Evolutionary conservation across 2,888 invertebrate genomes (phyloP).

Genomic region (Epinotia bilunana): DNA sequence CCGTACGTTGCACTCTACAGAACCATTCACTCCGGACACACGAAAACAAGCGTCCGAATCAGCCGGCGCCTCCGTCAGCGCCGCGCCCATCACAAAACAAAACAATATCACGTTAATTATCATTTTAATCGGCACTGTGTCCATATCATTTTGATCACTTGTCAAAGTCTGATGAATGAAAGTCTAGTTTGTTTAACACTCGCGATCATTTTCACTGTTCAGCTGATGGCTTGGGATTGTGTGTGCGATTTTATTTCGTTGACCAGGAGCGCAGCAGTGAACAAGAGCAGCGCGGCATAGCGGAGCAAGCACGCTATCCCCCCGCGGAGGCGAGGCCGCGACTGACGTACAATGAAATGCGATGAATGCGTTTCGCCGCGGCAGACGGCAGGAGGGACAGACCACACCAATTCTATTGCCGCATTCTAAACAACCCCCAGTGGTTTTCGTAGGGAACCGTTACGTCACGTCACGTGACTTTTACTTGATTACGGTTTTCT

Average conservation of each 20-base stretch:
- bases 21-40: constrained; percentile 72
- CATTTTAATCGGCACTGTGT: constrained; percentile 80
- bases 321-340: constrained; percentile 77
- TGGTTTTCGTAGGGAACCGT: constrained; percentile 73
- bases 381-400: constrained; percentile 55
- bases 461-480: constrained; percentile 66
- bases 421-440: constrained; percentile 78
- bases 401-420: constrained; percentile 70
- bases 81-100: constrained; percentile 83
- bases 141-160: constrained; percentile 81
- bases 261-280: constrained; percentile 64
- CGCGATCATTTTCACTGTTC: constrained; percentile 66
- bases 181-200: constrained; percentile 63
- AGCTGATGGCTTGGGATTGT: constrained; percentile 62
- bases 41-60: constrained; percentile 74
- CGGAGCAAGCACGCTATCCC: constrained; percentile 67
- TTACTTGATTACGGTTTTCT: constrained; percentile 66
- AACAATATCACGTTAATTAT: constrained; percentile 81
- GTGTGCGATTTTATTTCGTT: constrained; percentile 66
- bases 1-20: constrained; percentile 86
- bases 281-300: constrained; percentile 49
- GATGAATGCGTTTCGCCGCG: constrained; percentile 67
- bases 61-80: constrained; percentile 80
- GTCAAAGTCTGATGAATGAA: constrained; percentile 71
- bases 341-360: constrained; percentile 78